phyloP scores from a whole-genome alignment of 2,888 invertebrate species.

The Rhimphoctona megacephalus region DNA sequence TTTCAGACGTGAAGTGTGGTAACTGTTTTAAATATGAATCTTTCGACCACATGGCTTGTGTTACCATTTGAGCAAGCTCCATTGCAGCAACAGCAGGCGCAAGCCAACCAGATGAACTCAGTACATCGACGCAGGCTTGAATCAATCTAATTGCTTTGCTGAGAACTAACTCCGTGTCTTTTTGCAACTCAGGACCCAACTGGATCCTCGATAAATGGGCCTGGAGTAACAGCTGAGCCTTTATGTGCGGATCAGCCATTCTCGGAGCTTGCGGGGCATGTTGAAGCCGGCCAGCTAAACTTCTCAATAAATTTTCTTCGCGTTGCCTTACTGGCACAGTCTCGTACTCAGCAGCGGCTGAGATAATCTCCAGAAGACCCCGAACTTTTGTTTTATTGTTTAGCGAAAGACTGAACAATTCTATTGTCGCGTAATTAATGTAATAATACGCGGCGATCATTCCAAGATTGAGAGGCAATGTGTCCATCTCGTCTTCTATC shows the following conservation, averaged over 20 bases:
- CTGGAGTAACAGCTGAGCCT: slow-evolving; percentile 97
- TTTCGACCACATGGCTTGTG: slow-evolving; percentile 99
- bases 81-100: slow-evolving; percentile 99
- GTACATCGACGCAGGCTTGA: slow-evolving; percentile 97
- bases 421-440: slow-evolving; percentile 99
- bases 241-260: slow-evolving; percentile 96
- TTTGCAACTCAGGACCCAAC: slow-evolving; percentile 97
- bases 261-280: slow-evolving; percentile 84
- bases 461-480: slow-evolving; percentile 97
- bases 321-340: slow-evolving; percentile 97
- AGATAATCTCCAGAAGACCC: slow-evolving; percentile 98
- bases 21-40: slow-evolving; percentile 98
- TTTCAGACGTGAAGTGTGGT: slow-evolving; percentile 96
- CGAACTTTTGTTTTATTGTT: slow-evolving; percentile 99
- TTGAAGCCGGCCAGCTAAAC: slow-evolving; percentile 89
- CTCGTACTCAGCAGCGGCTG: slow-evolving; percentile 98
- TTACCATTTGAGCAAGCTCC: slow-evolving; percentile 99
- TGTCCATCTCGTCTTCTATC: slow-evolving; percentile 99
- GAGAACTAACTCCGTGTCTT: slow-evolving; percentile 96
- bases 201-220: slow-evolving; percentile 98
- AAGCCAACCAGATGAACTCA: slow-evolving; percentile 98
- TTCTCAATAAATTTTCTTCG: slow-evolving; percentile 94
- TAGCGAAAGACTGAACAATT: slow-evolving; percentile 98
- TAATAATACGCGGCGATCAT: slow-evolving; percentile 99
- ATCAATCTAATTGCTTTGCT: slow-evolving; percentile 94